Base-by-base conservation (phyloP, 2,797 vertebrate genomes). In the Lophura swinhoii region DNA sequence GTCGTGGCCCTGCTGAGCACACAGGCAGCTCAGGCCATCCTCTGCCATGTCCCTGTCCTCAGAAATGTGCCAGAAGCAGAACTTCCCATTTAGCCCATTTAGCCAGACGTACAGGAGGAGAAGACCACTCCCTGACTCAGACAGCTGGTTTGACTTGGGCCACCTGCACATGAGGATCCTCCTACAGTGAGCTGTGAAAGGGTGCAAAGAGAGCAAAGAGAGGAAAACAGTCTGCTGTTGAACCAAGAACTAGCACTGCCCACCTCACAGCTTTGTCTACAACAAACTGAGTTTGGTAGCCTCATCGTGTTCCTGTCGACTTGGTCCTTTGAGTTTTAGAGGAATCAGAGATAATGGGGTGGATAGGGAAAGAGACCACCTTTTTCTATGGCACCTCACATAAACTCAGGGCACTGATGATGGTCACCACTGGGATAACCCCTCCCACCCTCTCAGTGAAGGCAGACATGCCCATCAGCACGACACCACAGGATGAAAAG, bases 21-120 rank as follows among this genome's bases (percentile, higher is more conserved):
- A 53, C 0, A 0, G 22, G 31, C 44, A 90, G 62, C 77, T 53
- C 56, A 73, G 17, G 44, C 14, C 35, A 58, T 14, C 0, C 0
- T 43, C 15, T 48, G 44, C 62, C 44, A 60, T 5, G 31, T 64
- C 63, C 37, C 43, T 70, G 33, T 21, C 46, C 58, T 79, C 31
- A 28, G n/a, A 68, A 87, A 62, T 10, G 6, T 2, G 12, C 29
- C 74, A 60, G 14, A 84, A 84, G 64, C 23, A 66, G 17, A 79
- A 46, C 13, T 21, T 70, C 33, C 31, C 35, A 35, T 51, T 90
- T 28, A 79, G 49, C 33, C 31, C 35, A 35, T 51, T 90, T 28
- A 79, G 49, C 39, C 35, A 70, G 69, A 56, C 7, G 16, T 3
- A 16, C 4, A n/a, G 41, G 39, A 46, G 33, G 68, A 78, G 72